Conservation (phyloP, 2,888 invertebrate genomes). For the Amiota mariae region DNA sequence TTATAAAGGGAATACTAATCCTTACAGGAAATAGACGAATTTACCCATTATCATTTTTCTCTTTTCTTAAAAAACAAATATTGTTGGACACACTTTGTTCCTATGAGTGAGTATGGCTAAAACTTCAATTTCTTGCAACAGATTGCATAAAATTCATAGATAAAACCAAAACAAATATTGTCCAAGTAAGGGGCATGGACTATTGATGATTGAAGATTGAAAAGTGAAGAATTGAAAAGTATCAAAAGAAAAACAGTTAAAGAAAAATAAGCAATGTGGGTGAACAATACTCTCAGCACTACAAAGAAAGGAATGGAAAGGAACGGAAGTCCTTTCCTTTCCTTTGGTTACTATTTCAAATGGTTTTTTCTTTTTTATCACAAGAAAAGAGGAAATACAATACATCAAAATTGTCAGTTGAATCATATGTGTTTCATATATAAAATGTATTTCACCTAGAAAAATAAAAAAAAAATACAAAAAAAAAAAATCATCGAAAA, state of each 20-base stretch:
- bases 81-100: slow-evolving; percentile 12
- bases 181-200: background rate
- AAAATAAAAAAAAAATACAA: too few species aligned
- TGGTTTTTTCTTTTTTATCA: too few species aligned
- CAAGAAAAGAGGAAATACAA: too few species aligned
- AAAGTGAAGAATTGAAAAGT: too few species aligned
- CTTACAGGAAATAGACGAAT: slow-evolving; percentile 3
- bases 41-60: background rate
- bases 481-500: too few species aligned
- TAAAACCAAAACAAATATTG: background rate
- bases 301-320: too few species aligned
- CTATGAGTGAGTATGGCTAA: background rate
- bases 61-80: slow-evolving; percentile 3
- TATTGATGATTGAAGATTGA: too few species aligned
- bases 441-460: too few species aligned
- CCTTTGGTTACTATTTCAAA: background rate
- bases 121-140: background rate
- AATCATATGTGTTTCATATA: too few species aligned
- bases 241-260: background rate
- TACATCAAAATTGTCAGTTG: too few species aligned
- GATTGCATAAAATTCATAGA: slow-evolving; percentile 4
- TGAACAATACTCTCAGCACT: too few species aligned
- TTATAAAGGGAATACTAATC: background rate
- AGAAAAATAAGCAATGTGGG: background rate
- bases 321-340: slow-evolving; percentile 13